phyloP scores from a whole-genome alignment of 1,140 invertebrate species.

The Drosophila tani region DNA sequence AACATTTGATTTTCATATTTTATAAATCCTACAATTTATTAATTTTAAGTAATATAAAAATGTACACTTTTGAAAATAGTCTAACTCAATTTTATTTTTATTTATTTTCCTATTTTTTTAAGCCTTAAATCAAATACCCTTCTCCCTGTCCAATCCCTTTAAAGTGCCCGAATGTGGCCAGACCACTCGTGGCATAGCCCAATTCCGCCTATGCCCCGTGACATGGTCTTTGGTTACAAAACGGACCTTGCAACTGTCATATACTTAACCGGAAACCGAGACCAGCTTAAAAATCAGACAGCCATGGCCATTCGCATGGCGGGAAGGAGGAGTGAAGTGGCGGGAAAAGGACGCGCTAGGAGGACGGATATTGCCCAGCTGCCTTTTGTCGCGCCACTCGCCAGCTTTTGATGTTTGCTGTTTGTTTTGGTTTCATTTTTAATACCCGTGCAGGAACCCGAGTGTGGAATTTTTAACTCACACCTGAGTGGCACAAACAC shows the following conservation, averaged over 20 bases:
- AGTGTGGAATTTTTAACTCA: slow-evolving; percentile 40
- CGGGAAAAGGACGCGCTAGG: slow-evolving; percentile 9
- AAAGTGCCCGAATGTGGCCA: slow-evolving; percentile 7
- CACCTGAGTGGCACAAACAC: slow-evolving; percentile 13
- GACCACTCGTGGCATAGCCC: slow-evolving; percentile 32
- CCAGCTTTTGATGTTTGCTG: slow-evolving; percentile 77
- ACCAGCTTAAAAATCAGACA: slow-evolving; percentile 63
- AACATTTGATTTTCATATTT: too few species aligned
- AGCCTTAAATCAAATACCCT: not conserved
- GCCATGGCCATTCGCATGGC: slow-evolving; percentile 21
- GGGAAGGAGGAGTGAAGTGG: not conserved
- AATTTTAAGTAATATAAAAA: too few species aligned
- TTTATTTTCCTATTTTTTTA: not conserved
- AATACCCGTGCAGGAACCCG: slow-evolving; percentile 53
- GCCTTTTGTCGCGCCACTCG: slow-evolving; percentile 47
- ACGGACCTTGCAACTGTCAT: slow-evolving; percentile 55
- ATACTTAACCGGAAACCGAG: slow-evolving; percentile 48
- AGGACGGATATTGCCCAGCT: slow-evolving; percentile 64
- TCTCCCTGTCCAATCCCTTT: not conserved
- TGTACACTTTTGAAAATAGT: too few species aligned
- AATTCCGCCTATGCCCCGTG: slow-evolving; percentile 14
- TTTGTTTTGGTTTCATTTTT: slow-evolving; percentile 82
- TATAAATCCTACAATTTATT: too few species aligned
- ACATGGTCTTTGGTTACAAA: slow-evolving; percentile 53
- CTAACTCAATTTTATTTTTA: too few species aligned